A percentile compares a stretch with the other conserved stretches of the same genome.
phyloP scores from a whole-genome alignment of 92 coral and sea anemone genomes.

The Porites lobata region DNA sequence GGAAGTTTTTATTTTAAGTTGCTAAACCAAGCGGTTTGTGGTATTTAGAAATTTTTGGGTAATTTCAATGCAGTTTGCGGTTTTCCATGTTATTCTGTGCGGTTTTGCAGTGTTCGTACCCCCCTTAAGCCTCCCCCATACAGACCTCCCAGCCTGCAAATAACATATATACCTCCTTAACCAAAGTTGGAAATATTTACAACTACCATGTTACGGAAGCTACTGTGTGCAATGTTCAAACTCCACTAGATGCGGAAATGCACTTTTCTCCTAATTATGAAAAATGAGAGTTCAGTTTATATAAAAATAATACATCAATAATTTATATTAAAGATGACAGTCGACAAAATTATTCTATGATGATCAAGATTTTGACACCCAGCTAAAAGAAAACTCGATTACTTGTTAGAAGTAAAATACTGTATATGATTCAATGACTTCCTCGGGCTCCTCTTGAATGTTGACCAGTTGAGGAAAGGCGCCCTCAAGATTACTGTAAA shows the following conservation, averaged over 20 bases:
- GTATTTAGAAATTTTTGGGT: no score
- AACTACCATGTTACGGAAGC: not conserved
- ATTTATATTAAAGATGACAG: not conserved
- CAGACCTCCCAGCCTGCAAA: not conserved
- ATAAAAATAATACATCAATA: not conserved
- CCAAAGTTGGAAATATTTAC: not conserved
- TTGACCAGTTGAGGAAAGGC: slow-evolving; percentile 44
- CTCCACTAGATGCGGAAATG: not conserved
- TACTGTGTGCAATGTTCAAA: slow-evolving; percentile 1
- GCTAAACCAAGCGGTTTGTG: no score
- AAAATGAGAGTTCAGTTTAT: not conserved
- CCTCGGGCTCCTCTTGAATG: slow-evolving; percentile 38
- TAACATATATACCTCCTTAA: not conserved
- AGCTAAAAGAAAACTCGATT: slow-evolving; percentile 5
- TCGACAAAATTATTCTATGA: not conserved
- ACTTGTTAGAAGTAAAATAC: slow-evolving; percentile 1
- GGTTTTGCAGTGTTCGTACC: no score
- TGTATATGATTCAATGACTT: not conserved
- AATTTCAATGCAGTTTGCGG: no score
- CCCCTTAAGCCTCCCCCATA: not conserved
- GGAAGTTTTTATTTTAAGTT: no score
- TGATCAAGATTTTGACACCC: slow-evolving; percentile 4
- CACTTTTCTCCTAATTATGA: not conserved
- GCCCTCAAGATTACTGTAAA: slow-evolving; percentile 36
- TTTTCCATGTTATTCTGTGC: no score